Percentiles rank a stretch among this genome's conserved stretches.
phyloP scores from a whole-genome alignment of 2,797 vertebrate species.

The Falco naumanni region DNA sequence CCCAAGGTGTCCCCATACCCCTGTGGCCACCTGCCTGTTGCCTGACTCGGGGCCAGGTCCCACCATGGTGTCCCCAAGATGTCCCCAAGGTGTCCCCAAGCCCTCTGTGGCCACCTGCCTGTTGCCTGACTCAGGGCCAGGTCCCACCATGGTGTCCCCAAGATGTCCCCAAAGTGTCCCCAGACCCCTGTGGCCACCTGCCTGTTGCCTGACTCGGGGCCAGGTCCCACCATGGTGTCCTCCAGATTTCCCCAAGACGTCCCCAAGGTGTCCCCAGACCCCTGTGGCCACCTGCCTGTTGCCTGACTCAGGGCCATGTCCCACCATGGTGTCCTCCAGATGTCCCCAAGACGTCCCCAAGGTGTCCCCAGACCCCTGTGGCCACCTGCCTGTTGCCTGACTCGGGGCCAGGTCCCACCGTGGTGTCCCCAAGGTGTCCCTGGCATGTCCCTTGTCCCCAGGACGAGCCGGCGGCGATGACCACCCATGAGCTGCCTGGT shows the following conservation, averaged over 20 bases:
- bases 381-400: not conserved
- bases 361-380: not conserved
- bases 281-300: not conserved
- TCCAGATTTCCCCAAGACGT: not conserved
- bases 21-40: not conserved
- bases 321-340: not conserved
- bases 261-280: no score
- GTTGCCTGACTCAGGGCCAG: no score
- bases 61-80: accelerated
- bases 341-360: not conserved
- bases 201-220: not conserved
- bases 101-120: not conserved
- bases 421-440: not conserved
- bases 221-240: not conserved
- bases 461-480: not conserved
- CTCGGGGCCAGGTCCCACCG: not conserved
- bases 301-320: no score
- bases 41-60: not conserved
- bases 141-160: not conserved
- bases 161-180: not conserved
- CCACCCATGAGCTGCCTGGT: not conserved
- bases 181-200: not conserved
- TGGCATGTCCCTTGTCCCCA: not conserved
- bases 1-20: not conserved
- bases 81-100: not conserved